phyloP scores from a whole-genome alignment of 2,888 invertebrate species.

The Agriotes lineatus region DNA sequence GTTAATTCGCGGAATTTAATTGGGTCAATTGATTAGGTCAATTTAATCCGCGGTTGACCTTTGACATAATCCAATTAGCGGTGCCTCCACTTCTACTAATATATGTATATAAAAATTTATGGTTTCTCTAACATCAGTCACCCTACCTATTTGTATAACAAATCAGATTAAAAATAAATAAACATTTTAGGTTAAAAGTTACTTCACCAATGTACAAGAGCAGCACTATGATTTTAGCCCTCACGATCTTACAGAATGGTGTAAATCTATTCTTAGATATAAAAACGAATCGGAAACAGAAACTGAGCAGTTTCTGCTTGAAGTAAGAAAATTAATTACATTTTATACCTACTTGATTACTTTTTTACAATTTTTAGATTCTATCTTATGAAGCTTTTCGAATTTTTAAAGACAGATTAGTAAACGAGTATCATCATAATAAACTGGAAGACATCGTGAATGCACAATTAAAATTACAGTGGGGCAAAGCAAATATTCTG shows the following conservation, averaged over 20 bases:
- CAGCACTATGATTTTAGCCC: conserved; percentile 82
- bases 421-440: conserved; percentile 74
- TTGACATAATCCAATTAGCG: too few species aligned
- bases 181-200: conserved; percentile 45
- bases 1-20: too few species aligned
- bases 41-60: too few species aligned
- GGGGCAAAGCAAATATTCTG: conserved; percentile 53
- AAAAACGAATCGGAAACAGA: conserved; percentile 55
- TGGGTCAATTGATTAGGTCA: too few species aligned
- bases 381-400: conserved; percentile 81
- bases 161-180: too few species aligned
- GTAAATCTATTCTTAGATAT: conserved; percentile 76
- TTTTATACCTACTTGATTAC: too few species aligned
- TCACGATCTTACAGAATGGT: conserved; percentile 81
- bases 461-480: conserved; percentile 66
- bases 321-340: too few species aligned
- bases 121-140: too few species aligned
- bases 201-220: conserved; percentile 70
- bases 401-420: conserved; percentile 82
- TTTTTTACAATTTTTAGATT: conserved; percentile 70
- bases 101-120: too few species aligned
- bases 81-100: too few species aligned
- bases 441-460: conserved; percentile 75
- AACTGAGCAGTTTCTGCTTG: conserved; percentile 56
- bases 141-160: too few species aligned